Base-by-base conservation (phyloP, 2,888 invertebrate species). In the Leucophenga montana region DNA sequence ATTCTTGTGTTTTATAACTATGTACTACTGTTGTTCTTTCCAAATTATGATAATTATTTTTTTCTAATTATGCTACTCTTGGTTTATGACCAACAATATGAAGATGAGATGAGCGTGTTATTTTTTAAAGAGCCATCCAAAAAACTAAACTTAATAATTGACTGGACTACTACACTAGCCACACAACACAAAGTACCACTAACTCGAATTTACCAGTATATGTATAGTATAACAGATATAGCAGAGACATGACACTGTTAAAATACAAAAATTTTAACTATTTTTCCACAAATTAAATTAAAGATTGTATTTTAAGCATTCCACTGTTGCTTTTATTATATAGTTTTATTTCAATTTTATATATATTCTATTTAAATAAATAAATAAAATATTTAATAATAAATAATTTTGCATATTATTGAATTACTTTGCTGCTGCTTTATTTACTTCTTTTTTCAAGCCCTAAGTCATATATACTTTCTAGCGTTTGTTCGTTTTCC, bases 361-460 rank as follows among this genome's bases (percentile, higher is more conserved):
- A 62, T 78, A 78, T 83, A 76, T 83, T 83, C 82, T 82, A 80
- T 79, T 78, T 77, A 77, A 85, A 83, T 82, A 80, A 83, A 81
- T 80, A 76, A 85, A 82, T 75, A 71, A 82, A 79, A 83, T 78
- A 75, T 71, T 80, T 83, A 75, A 73, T 85, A 85, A 83, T 85
- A 85, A 85, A 85, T 85, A 83, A 83, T 78, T 67, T 85, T 78
- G 82, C 74, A 54, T 77, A 18, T 59, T 62, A 33, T 46, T 22
- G 62, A 46, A 62, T 46, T 46, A 46, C 20, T 46, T 62, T 46
- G 22, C 20, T 62, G 46, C 46, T 62, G 3, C 3, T n/a, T 14
- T 20, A 33, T 39, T 33, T 39, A n/a, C 16, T n/a, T 33, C 14
- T 57, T 27, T 27, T 20, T 33, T 31, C 33, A 22, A 33, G 39